phyloP scores from a whole-genome alignment of 37 sponge, comb jelly and placozoan species.

The Chondrosia reniformis region DNA sequence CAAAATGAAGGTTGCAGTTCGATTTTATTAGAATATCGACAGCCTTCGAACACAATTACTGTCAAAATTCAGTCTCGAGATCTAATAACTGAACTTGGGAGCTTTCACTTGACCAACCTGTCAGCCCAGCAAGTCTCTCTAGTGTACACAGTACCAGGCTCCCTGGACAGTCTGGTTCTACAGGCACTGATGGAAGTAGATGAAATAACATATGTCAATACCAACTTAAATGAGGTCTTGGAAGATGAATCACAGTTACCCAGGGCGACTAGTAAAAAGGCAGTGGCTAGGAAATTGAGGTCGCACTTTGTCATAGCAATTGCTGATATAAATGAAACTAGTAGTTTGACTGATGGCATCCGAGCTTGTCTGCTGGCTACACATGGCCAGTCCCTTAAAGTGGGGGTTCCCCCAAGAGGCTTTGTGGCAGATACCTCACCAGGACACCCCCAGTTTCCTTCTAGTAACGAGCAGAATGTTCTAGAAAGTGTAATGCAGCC shows the following conservation, averaged over 20 bases:
- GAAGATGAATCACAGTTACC: neutral
- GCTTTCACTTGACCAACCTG: neutral
- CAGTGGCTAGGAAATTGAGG: conserved; percentile 2
- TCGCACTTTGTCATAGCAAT: conserved; percentile 31
- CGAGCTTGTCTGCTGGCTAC: conserved; percentile 14
- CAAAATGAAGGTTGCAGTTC: neutral
- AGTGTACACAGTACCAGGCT: conserved; percentile 38
- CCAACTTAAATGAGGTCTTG: neutral
- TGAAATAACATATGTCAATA: neutral
- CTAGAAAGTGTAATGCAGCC: neutral
- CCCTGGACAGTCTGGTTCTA: conserved; percentile 44
- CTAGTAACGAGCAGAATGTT: neutral
- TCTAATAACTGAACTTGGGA: neutral
- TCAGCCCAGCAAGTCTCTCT: conserved; percentile 15
- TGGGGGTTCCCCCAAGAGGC: neutral
- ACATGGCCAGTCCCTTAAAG: neutral
- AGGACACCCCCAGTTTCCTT: neutral
- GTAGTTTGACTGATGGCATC: conserved; percentile 57
- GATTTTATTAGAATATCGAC: neutral
- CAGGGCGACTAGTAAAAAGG: neutral
- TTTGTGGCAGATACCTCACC: neutral
- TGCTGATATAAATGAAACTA: conserved; percentile 51
- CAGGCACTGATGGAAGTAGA: conserved; percentile 52
- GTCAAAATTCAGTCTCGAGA: conserved; percentile 6
- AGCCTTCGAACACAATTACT: neutral